phyloP scores from a whole-genome alignment of 1,140 invertebrate genomes.

The Atta texana region DNA sequence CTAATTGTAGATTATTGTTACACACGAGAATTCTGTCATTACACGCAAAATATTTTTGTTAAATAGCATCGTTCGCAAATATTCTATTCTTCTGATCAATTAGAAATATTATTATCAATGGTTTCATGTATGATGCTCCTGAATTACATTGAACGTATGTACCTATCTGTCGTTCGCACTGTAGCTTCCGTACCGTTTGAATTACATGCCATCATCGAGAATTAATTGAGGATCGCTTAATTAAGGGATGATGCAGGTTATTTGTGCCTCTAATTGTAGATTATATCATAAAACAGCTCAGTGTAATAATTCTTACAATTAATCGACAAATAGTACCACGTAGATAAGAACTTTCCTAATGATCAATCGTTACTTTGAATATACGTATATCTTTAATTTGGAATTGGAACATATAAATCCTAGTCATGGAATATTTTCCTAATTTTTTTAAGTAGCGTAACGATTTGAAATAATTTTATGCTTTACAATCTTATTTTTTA shows the following conservation, averaged over 20 bases:
- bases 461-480: too few species aligned
- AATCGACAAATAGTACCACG: background rate
- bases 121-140: background rate
- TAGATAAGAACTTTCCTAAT: background rate
- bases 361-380: background rate
- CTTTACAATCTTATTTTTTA: too few species aligned
- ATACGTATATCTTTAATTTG: background rate
- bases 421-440: too few species aligned
- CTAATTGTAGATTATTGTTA: conserved; percentile 4
- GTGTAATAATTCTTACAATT: background rate
- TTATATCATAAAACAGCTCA: conserved; percentile 3
- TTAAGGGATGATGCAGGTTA: conserved; percentile 39
- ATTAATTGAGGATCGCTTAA: conserved; percentile 56
- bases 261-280: conserved; percentile 31
- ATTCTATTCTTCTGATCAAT: conserved; percentile 26
- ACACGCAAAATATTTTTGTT: background rate
- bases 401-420: too few species aligned
- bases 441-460: too few species aligned
- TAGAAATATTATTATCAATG: conserved; percentile 19
- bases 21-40: background rate
- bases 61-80: background rate
- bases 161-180: conserved; percentile 29
- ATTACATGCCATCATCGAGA: conserved; percentile 54
- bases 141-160: conserved; percentile 31
- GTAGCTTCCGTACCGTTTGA: conserved; percentile 49